phyloP scores from a whole-genome alignment of 1,140 invertebrate species.

The Drosophila obscura region DNA sequence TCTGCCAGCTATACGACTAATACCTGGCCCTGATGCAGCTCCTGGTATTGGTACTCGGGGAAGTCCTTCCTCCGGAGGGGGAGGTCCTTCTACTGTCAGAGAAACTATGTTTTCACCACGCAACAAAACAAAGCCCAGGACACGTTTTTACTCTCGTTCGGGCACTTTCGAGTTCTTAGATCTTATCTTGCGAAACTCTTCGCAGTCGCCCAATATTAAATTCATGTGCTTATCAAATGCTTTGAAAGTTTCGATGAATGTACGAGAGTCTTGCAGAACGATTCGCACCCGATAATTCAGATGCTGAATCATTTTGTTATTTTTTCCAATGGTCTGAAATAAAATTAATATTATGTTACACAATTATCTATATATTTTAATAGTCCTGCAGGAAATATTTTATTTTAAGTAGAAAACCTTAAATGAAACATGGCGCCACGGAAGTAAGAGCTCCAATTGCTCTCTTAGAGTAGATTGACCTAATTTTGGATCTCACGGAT shows the following conservation, averaged over 20 bases:
- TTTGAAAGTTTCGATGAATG: constrained; percentile 98
- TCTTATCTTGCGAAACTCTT: constrained; percentile 94
- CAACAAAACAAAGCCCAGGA: constrained; percentile 97
- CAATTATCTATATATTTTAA: too few relatives aligned
- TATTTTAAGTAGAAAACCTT: too few relatives aligned
- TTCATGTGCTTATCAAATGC: constrained; percentile 99
- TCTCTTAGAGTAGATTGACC: too few relatives aligned
- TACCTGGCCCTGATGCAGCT: constrained; percentile 93
- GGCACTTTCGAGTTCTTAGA: constrained; percentile 89
- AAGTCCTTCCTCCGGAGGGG: constrained; percentile 97
- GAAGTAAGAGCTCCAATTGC: too few relatives aligned
- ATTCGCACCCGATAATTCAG: constrained; percentile 99
- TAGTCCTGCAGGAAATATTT: too few relatives aligned
- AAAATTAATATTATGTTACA: too few relatives aligned
- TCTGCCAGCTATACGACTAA: constrained; percentile 93
- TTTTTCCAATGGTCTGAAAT: constrained; percentile 95
- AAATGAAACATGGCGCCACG: too few relatives aligned
- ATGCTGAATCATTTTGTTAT: constrained; percentile 99
- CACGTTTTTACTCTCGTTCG: constrained; percentile 98
- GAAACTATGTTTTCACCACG: constrained; percentile 99
- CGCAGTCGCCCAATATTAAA: constrained; percentile 97
- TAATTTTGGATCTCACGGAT: too few relatives aligned
- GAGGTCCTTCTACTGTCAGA: constrained; percentile 98
- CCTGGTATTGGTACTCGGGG: constrained; percentile 97
- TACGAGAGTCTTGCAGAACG: constrained; percentile 98